phyloP scores from a whole-genome alignment of 2,888 invertebrate species.

The Teleiodes luculella region DNA sequence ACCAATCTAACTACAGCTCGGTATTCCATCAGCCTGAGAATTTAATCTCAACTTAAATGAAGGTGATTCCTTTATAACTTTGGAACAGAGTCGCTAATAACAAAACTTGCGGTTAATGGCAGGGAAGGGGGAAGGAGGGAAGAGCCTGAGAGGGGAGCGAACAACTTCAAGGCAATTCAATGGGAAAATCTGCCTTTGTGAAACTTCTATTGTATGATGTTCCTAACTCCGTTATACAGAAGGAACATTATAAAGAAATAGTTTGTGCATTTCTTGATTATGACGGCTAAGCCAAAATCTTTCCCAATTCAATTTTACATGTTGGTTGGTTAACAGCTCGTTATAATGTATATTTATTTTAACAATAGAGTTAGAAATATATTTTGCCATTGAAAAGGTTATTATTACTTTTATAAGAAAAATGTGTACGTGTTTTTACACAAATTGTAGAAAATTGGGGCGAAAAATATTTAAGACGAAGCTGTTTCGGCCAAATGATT shows the following conservation, averaged over 20 bases:
- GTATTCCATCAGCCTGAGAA: conserved; percentile 62
- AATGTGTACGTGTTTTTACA: background rate
- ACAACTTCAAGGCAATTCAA: conserved; percentile 67
- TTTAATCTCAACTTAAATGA: conserved; percentile 73
- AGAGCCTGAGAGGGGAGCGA: conserved; percentile 25
- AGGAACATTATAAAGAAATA: conserved; percentile 29
- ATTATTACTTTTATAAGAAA: conserved; percentile 21
- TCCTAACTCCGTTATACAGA: conserved; percentile 36
- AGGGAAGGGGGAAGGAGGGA: conserved; percentile 22
- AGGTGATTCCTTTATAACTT: conserved; percentile 73
- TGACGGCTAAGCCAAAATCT: background rate
- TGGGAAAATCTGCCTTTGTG: conserved; percentile 72
- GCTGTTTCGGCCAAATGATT: background rate
- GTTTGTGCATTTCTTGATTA: conserved; percentile 29
- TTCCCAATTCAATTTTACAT: no score
- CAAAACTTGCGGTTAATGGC: conserved; percentile 73
- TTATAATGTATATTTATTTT: no score
- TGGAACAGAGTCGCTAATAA: conserved; percentile 71
- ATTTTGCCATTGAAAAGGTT: no score
- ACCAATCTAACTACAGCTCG: conserved; percentile 19
- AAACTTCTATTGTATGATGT: conserved; percentile 59
- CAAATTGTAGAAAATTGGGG: background rate
- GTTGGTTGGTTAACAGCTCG: no score
- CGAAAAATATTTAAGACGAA: no score
- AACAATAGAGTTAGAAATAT: no score